Percentiles rank a stretch among this genome's conserved stretches.
These are phyloP conservation scores for Melanostigma gelatinosum DNA, from an alignment of 2,113 vertebrate species.

Conservation along the genomic window DNA sequence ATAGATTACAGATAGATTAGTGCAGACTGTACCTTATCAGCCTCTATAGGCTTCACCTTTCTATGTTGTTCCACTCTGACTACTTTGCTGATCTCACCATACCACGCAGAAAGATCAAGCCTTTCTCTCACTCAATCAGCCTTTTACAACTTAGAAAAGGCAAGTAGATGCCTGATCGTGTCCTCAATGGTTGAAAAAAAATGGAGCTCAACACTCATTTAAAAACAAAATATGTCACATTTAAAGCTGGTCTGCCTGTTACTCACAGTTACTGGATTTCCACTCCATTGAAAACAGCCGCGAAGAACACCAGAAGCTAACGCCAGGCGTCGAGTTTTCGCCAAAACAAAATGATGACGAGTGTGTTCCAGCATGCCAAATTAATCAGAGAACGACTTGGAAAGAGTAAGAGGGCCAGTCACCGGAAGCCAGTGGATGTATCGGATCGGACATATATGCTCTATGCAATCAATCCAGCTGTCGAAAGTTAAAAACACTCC, in stretches of 20 bases:
- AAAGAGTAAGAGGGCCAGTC: neutral
- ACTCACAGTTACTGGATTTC: neutral
- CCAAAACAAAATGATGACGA: neutral
- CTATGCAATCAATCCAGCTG: neutral
- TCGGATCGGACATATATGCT: neutral
- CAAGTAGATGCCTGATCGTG: neutral
- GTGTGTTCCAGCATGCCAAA: neutral
- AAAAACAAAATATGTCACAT: neutral
- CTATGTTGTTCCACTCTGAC: neutral
- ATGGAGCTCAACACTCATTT: neutral
- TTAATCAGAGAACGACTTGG: neutral
- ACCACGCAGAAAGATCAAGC: neutral
- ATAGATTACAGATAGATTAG: neutral
- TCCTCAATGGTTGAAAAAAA: neutral
- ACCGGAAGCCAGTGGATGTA: too few species aligned
- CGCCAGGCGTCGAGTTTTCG: neutral
- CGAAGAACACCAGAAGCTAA: neutral
- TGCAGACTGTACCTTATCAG: neutral
- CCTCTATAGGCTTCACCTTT: neutral
- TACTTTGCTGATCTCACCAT: neutral
- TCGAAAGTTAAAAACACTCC: neutral
- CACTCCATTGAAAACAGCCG: neutral
- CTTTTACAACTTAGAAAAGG: neutral
- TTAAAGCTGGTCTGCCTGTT: neutral
- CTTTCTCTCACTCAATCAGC: neutral